Base-by-base conservation (phyloP, 2,113 vertebrate genomes). In the Dunckerocampus dactyliophorus region DNA sequence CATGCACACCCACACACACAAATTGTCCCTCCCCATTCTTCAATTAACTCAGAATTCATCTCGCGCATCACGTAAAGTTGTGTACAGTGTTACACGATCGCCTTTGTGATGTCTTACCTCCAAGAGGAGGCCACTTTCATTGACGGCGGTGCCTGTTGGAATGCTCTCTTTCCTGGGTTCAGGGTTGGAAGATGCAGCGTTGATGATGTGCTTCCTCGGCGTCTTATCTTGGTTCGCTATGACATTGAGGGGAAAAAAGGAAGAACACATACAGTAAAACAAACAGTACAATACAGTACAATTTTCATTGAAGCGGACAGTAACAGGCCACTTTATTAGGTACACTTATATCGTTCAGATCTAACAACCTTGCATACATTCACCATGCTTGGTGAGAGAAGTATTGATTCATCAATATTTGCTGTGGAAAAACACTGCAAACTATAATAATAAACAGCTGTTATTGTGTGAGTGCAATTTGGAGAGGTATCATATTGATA, bases 71-170 rank as follows among this genome's bases (percentile, higher is more conserved):
- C 21, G 16, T 24, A 5, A 56, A 28, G 17, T 8, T 49, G 9
- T 47, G 7, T 34, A 19, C n/a, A 43, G 22, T 2, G 42, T 17
- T 42, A 19, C 4, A 28, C 20, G 39, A 16, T 43, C 19, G 12
- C 37, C 50, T 47, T 51, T 39, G 46, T 45, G 45, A 28, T 63
- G 61, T 63, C 93, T 90, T 89, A 96, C 95, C 87, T 98, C 95
- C 71, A 97, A 89, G n/a, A 98, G 87, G 65, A 96, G 90, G 82
- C 88, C 84, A 76, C 93, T 95, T 85, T 98, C 96, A 71, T 89
- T 91, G 70, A 92, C 71, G 0, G 70, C 4, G 47, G 76, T 65
- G 56, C 79, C 79, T 56, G 63, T 28, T 1, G 79, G 58, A 19
- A 62, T 43, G 28, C 83, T 79, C 50, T 92, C 92, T 79, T 92